Evolutionary conservation across 2,797 vertebrate species (phyloP).

Genomic region (Spinus olivaceus): DNA sequence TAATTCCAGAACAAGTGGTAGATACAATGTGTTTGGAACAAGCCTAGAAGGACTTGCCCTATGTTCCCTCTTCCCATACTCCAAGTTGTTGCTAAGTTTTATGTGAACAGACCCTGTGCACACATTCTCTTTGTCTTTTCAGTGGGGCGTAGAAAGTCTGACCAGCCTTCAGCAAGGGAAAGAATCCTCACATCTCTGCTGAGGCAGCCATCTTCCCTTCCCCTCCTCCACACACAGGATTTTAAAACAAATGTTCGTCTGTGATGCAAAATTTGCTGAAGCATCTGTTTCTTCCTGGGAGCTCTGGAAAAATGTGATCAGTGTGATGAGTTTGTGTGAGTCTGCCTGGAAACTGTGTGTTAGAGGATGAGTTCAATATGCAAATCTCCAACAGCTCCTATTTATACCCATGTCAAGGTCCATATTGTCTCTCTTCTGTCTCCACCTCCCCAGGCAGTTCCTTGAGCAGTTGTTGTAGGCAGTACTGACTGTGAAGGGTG

Average conservation of each 20-base stretch:
- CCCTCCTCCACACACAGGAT: neutral
- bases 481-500: neutral
- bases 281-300: constrained; percentile 27
- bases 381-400: neutral
- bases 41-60: neutral
- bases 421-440: neutral
- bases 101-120: neutral
- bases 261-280: neutral
- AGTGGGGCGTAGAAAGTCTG: neutral
- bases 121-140: neutral
- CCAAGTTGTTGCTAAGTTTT: neutral
- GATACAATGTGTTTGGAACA: neutral
- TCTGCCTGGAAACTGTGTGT: constrained; percentile 22
- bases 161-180: neutral
- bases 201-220: neutral
- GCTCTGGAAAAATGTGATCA: neutral
- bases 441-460: neutral
- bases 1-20: neutral
- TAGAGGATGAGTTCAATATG: neutral
- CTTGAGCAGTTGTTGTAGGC: neutral
- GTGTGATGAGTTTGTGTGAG: neutral
- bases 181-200: neutral
- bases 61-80: neutral
- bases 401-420: neutral
- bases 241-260: constrained; percentile 5